Base-by-base conservation (phyloP, 2,888 invertebrate species). In the Rhaphigaster nebulosa region DNA sequence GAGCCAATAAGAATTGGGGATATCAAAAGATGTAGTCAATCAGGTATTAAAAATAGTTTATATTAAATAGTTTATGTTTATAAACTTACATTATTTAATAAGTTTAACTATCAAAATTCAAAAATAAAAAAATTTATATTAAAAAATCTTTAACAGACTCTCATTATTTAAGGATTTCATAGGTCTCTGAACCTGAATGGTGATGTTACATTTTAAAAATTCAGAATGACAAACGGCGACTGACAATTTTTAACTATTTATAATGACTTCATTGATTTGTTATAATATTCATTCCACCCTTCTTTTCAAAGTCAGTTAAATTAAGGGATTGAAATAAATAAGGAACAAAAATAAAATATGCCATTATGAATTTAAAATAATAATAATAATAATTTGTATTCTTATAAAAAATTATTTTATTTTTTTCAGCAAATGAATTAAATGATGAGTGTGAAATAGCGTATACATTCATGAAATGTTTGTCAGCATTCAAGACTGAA, bases 381-480 rank as follows among this genome's bases (percentile, higher is more conserved):
- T 45, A n/a, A 45, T 45, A 54, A 20, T 18, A 1, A 12, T 29
- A 65, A 60, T 12, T 29, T 5, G 15, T 76, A 20, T 0, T 76
- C 34, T 34, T 70, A 4, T 80, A 41, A 26, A n/a, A 45, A 18
- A 84, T 13, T n/a, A 38, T 34, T 56, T 20, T 50, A 41, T 87
- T 87, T 52, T 54, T 87, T 91, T 80, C 70, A 88, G 91, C 87
- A 1, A 90, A 90, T 65, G 65, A 60, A n/a, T 41, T 56, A n/a
- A 50, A 50, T 34, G 90, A 90, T 90, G 56, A 60, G 10, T 90
- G 90, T 56, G 87, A 90, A 60, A 90, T 87, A 41, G 87, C 90
- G 0, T 90, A 87, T 45, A n/a, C 13, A 20, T 84, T 90, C 26
- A 87, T 87, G 87, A 87, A 87, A 56, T 90, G 90, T 87, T 80